Conservation (phyloP, 2,888 invertebrate species). For the Aradus depressus region DNA sequence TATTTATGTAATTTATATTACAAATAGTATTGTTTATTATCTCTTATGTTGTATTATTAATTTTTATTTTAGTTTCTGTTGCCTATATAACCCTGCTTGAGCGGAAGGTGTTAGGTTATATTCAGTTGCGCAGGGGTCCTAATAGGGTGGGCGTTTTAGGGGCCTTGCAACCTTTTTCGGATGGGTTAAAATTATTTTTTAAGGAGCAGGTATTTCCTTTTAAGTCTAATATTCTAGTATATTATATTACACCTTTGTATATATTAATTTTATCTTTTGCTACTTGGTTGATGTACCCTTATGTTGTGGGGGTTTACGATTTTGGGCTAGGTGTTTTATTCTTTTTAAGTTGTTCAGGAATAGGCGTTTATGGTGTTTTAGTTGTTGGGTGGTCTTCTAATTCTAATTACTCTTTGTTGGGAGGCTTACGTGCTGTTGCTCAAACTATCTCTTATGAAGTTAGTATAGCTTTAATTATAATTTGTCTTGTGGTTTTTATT, state of each 20-base stretch:
- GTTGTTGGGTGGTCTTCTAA: conserved; percentile 57
- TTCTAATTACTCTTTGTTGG: conserved; percentile 60
- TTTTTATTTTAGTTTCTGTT: conserved; percentile 51
- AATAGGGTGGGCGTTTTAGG: conserved; percentile 56
- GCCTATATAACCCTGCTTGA: conserved; percentile 63
- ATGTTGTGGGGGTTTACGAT: conserved; percentile 43
- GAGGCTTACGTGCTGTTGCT: conserved; percentile 53
- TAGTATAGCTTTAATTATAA: conserved; percentile 52
- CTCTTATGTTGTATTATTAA: conserved; percentile 43
- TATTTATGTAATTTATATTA: conserved; percentile 46
- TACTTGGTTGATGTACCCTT: conserved; percentile 48
- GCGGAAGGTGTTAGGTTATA: conserved; percentile 57
- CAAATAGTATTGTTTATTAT: conserved; percentile 44
- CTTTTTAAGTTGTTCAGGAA: conserved; percentile 52
- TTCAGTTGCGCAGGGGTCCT: conserved; percentile 62
- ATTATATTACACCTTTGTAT: conserved; percentile 35
- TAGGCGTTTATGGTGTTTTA: conserved; percentile 53
- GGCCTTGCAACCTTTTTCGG: conserved; percentile 56
- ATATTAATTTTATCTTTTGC: conserved; percentile 39
- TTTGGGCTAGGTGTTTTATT: conserved; percentile 51
- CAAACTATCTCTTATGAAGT: conserved; percentile 71
- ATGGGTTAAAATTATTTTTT: conserved; percentile 60
- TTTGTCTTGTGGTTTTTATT: conserved; percentile 31
- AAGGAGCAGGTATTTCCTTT: conserved; percentile 50
- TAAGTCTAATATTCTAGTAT: conserved; percentile 48